Conservation (phyloP, 2,113 vertebrate genomes). For the Colius striatus region DNA sequence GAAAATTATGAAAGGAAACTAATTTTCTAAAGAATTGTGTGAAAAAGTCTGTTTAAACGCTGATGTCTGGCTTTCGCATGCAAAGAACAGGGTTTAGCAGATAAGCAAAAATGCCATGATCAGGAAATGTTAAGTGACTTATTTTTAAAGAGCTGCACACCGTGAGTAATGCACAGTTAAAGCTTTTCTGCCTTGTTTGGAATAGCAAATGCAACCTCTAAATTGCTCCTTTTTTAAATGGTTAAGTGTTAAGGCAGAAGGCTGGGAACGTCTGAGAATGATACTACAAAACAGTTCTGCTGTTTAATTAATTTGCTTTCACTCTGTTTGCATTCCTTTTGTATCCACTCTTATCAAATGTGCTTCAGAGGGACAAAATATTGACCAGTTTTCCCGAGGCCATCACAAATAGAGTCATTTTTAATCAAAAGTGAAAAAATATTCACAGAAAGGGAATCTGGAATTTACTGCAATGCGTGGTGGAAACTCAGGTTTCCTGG, state of each 20-base stretch:
- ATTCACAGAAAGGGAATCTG: not conserved
- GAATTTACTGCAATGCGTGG: not conserved
- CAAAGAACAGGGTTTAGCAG: not conserved
- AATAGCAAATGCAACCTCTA: not conserved
- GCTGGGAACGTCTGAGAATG: not conserved
- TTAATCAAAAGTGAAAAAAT: not conserved
- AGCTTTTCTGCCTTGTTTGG: not conserved
- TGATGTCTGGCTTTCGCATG: not conserved
- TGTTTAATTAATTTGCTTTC: conserved; percentile 32
- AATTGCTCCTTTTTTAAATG: not conserved
- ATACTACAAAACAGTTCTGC: not conserved
- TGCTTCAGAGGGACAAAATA: not conserved
- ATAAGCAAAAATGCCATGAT: not conserved
- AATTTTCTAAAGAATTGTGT: not conserved
- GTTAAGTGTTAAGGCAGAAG: not conserved
- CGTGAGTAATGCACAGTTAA: not conserved
- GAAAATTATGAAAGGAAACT: conserved; percentile 13
- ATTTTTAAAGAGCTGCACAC: not conserved
- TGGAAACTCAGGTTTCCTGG: not conserved
- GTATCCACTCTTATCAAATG: not conserved
- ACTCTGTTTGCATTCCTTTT: conserved; percentile 5
- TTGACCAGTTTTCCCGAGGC: not conserved
- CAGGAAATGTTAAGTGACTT: not conserved
- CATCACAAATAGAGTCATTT: not conserved
- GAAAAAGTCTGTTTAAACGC: not conserved